phyloP scores from a whole-genome alignment of 1,140 invertebrate genomes.

The Macrobrachium nipponense region DNA sequence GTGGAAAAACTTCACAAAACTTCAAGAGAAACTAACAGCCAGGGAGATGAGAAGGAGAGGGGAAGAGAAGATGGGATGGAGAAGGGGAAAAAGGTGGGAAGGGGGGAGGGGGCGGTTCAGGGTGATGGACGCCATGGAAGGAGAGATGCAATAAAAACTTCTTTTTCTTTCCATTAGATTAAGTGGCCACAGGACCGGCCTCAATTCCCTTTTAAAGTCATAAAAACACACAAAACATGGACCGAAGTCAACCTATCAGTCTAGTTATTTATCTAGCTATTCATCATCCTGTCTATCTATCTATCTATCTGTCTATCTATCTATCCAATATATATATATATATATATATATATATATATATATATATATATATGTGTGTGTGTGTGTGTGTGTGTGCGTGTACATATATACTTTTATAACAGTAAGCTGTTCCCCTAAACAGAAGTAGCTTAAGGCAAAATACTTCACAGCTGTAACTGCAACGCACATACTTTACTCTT shows the following conservation, averaged over 20 bases:
- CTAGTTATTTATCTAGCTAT: constrained; percentile 13
- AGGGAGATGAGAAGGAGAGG: not conserved
- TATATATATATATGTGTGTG: not conserved
- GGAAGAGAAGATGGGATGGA: not conserved
- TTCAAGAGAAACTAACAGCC: not conserved
- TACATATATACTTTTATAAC: too few species aligned
- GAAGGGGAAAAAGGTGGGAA: not conserved
- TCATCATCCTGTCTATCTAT: too few species aligned
- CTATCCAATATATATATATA: constrained; percentile 31
- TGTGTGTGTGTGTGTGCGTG: not conserved
- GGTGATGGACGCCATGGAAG: not conserved
- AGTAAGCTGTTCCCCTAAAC: too few species aligned
- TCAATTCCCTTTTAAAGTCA: not conserved
- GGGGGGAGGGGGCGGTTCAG: not conserved
- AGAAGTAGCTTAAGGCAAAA: too few species aligned
- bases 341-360: constrained; percentile 23
- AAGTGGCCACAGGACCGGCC: too few species aligned
- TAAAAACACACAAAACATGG: not conserved
- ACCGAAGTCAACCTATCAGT: not conserved
- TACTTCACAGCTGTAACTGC: too few species aligned
- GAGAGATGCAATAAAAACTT: constrained; percentile 3
- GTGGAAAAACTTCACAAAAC: too few species aligned
- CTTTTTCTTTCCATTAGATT: too few species aligned
- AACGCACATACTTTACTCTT: too few species aligned
- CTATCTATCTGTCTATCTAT: constrained; percentile 23